Evolutionary conservation across 2,797 vertebrate species (phyloP).

Genomic region (Acrocephalus scirpaceus): DNA sequence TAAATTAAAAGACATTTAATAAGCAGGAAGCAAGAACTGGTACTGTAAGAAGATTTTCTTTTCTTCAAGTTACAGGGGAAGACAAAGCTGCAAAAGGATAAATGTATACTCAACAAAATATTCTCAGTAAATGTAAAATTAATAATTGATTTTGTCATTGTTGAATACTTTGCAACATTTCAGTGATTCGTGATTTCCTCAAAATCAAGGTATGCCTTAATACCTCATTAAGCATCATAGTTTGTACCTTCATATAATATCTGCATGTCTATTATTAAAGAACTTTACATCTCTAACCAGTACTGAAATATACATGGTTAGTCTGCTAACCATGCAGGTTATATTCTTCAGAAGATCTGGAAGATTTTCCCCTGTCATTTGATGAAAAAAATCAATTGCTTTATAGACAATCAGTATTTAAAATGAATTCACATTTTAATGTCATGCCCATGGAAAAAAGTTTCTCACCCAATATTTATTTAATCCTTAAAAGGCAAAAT

Average conservation of each 20-base stretch:
- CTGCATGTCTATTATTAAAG: neutral
- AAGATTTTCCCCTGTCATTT: neutral
- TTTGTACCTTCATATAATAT: neutral
- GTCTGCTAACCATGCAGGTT: neutral
- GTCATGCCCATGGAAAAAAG: neutral
- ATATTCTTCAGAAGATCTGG: neutral
- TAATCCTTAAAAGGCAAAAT: neutral
- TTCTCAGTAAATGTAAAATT: slow-evolving; percentile 32
- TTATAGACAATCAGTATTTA: neutral
- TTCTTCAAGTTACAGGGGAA: neutral
- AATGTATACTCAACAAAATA: slow-evolving; percentile 18
- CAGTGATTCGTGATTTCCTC: neutral
- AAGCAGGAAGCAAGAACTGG: neutral
- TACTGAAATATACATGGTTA: neutral
- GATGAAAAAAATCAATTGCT: neutral
- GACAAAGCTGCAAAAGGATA: slow-evolving; percentile 32
- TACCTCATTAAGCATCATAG: neutral
- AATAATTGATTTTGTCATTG: slow-evolving; percentile 13
- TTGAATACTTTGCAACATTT: slow-evolving; percentile 21
- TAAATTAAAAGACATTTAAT: slow-evolving; percentile 38
- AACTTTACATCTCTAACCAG: neutral
- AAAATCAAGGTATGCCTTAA: neutral
- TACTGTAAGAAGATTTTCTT: neutral
- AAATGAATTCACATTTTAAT: neutral
- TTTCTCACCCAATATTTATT: neutral